Evolutionary conservation across 2,113 vertebrate species (phyloP), one percentile per base, ranked within the genome.

Genomic region (Atherinomorus stipes): DNA sequence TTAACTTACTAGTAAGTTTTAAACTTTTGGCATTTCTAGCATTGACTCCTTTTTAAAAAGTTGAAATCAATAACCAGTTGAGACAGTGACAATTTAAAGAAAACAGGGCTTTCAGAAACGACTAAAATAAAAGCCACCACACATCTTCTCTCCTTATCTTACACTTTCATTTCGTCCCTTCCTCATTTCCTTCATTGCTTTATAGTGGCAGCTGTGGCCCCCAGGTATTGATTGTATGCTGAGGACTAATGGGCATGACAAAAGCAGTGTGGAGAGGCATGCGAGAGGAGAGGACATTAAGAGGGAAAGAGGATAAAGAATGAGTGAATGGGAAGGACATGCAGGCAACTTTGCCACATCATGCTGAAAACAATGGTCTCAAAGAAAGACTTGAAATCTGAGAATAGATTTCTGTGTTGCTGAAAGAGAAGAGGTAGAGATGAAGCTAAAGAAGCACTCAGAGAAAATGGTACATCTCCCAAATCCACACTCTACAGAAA

Each of bases 201-300:
- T 57, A 61, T 34, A 51, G 66, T 37, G 42, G 70, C 69, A 71
- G 80, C 76, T 44, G 26, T 42, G 70, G 52, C 66, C 57, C 62
- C 31, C 37, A 26, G 49, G 57, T 83, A 86, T 86, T 11, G 81
- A 90, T 82, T 86, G 80, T 77, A 40, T 60, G 11, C 65, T 13
- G 26, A 80, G 59, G 73, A 80, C 81, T 83, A 84, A 91, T 80
- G 65, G 74, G 61, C 61, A 77, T 81, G 74, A 76, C 78, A 87
- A 78, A 85, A 53, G 59, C 54, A 56, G 74, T 10, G 15, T 42
- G 42, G 57, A 53, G 57, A 83, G 71, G 83, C 38, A 42, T 23
- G 51, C n/a, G 28, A 49, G 54, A 59, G 28, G 26, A 60, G 60
- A 47, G 60, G 71, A 61, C 40, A 81, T 81, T 62, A 53, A 44